Conservation (phyloP, 64 coral and sea anemone species). For the Exaiptasia diaphana region DNA sequence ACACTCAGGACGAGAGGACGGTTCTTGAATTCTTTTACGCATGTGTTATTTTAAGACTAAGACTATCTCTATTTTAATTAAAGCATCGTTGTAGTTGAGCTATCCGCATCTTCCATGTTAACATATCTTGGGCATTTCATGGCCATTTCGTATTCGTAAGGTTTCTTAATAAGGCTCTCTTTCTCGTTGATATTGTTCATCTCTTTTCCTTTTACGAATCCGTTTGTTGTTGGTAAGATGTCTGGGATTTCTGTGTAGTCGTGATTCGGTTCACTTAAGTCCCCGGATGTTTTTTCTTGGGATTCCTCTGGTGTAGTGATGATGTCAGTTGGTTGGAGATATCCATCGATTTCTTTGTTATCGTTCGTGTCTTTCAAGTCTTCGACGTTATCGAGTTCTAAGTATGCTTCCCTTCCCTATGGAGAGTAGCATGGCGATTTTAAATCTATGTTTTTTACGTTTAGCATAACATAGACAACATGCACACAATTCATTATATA, state of each 20-base stretch:
- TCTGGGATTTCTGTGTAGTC: slow-evolving; percentile 1
- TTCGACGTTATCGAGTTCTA: slow-evolving; percentile 36
- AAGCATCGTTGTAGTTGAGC: background rate
- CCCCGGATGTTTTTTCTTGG: background rate
- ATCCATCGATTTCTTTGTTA: slow-evolving; percentile 41
- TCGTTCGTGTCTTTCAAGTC: background rate
- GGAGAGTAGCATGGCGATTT: too few relatives aligned
- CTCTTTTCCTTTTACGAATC: background rate
- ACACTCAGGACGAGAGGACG: too few relatives aligned
- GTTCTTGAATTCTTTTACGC: too few relatives aligned
- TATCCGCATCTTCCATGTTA: background rate
- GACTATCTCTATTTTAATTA: too few relatives aligned
- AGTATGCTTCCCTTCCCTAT: slow-evolving; percentile 45
- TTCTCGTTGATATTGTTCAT: background rate
- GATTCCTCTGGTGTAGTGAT: background rate
- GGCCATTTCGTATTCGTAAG: background rate
- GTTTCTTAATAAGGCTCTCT: background rate
- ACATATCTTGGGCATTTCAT: background rate
- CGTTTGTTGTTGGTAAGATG: background rate
- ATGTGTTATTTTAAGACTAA: too few relatives aligned
- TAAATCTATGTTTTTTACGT: background rate
- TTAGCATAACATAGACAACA: background rate
- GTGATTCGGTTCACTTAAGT: background rate
- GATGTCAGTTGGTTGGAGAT: slow-evolving; percentile 30
- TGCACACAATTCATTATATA: background rate